These are phyloP conservation scores for Acanthosepion lycidas DNA, from an alignment of 2,888 invertebrate species.

Conservation along the genomic window DNA sequence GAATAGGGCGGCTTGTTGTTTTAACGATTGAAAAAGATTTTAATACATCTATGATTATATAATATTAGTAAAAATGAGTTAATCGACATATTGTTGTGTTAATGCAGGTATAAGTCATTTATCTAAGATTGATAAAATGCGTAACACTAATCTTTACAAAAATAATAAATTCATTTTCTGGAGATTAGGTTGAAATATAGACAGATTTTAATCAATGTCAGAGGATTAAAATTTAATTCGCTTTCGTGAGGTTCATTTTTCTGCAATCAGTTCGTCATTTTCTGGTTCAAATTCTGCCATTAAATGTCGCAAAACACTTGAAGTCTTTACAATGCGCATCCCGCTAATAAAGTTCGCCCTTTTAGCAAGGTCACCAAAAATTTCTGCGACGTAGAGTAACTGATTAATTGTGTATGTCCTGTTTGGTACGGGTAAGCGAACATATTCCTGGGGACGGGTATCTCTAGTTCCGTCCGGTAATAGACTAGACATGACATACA, in stretches of 20 bases:
- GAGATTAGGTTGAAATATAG: too few relatives aligned
- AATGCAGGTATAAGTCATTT: too few relatives aligned
- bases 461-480: background rate
- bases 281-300: background rate
- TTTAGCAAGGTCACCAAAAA: background rate
- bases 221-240: too few relatives aligned
- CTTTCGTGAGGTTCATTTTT: background rate
- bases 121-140: too few relatives aligned
- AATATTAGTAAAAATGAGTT: too few relatives aligned
- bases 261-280: background rate
- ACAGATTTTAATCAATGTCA: too few relatives aligned
- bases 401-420: conserved; percentile 49
- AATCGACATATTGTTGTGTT: too few relatives aligned
- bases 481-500: background rate
- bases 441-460: conserved; percentile 33
- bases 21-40: too few relatives aligned
- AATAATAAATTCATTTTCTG: too few relatives aligned
- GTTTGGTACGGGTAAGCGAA: conserved; percentile 49
- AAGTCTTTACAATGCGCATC: background rate
- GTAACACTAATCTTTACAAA: too few relatives aligned
- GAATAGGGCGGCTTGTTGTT: too few relatives aligned
- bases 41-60: too few relatives aligned
- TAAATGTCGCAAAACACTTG: background rate
- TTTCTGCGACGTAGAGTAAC: background rate
- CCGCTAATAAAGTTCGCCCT: background rate